These are phyloP conservation scores for Pampusana beccarii DNA, from an alignment of 2,113 vertebrate species.

Conservation along the genomic window DNA sequence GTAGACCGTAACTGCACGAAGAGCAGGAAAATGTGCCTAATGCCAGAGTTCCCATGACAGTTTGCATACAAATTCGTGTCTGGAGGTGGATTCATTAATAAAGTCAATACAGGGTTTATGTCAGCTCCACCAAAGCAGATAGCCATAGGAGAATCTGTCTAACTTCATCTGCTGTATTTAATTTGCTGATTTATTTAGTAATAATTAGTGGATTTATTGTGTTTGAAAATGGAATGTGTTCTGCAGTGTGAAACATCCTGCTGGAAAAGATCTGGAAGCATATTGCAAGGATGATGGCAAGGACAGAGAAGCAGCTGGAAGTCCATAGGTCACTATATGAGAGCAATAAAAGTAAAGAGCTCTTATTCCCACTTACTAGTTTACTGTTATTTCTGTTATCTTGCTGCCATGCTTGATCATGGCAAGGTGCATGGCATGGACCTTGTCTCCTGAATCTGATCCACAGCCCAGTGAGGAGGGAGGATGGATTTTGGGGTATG, in stretches of 20 bases:
- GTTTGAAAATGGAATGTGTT: slow-evolving; percentile 6
- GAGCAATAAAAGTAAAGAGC: not conserved
- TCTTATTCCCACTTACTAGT: not conserved
- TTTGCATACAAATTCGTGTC: slow-evolving; percentile 47
- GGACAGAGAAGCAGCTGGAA: not conserved
- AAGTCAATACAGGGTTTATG: slow-evolving; percentile 51
- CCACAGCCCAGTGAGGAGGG: not conserved
- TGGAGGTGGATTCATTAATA: slow-evolving; percentile 63
- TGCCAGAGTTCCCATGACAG: slow-evolving; percentile 20
- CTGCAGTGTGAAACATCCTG: not conserved
- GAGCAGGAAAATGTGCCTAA: slow-evolving; percentile 27
- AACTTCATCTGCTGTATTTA: slow-evolving; percentile 15
- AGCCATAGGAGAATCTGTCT: slow-evolving; percentile 54
- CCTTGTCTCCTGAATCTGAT: not conserved
- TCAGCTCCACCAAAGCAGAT: slow-evolving; percentile 9
- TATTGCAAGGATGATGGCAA: not conserved
- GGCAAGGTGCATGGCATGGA: not conserved
- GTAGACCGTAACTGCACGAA: not conserved
- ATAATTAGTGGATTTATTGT: slow-evolving; percentile 17
- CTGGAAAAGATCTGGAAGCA: not conserved
- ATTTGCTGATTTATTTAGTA: slow-evolving; percentile 43
- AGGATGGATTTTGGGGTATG: not conserved
- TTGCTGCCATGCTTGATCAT: not conserved
- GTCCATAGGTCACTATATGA: not conserved
- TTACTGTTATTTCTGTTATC: not conserved